Conservation (phyloP, 1,140 invertebrate species). For the Uloborus diversus region DNA sequence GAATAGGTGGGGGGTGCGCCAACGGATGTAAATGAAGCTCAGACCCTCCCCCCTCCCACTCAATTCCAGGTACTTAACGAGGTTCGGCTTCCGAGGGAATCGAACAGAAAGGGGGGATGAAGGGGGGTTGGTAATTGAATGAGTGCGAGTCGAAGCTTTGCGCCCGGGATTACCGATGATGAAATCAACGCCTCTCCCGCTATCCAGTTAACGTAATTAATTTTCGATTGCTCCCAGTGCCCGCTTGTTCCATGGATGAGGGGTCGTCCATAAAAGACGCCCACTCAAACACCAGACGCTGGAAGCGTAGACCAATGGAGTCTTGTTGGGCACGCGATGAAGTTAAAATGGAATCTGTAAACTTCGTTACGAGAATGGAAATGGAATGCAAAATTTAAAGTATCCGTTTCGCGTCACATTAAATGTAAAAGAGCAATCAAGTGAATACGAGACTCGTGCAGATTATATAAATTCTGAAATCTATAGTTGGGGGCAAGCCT, state of each 20-base stretch:
- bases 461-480: no score
- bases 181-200: conserved; percentile 55
- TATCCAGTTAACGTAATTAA: conserved; percentile 57
- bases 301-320: no score
- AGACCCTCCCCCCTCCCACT: conserved; percentile 13
- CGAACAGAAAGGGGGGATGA: not conserved
- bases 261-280: conserved; percentile 11
- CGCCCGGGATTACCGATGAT: conserved; percentile 53
- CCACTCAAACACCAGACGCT: not conserved
- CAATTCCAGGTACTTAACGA: conserved; percentile 56
- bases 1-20: conserved; percentile 1
- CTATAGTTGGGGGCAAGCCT: no score
- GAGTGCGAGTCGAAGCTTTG: conserved; percentile 54
- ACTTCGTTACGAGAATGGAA: not conserved
- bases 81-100: conserved; percentile 4
- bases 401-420: no score
- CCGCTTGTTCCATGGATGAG: not conserved
- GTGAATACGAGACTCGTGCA: no score
- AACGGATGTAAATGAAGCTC: conserved; percentile 53
- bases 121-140: conserved; percentile 45
- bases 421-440: no score
- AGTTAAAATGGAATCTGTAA: not conserved
- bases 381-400: no score
- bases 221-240: conserved; percentile 49
- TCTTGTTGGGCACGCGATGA: not conserved